Conservation (phyloP, 64 coral and sea anemone genomes). For the Dendronephthya gigantea region DNA sequence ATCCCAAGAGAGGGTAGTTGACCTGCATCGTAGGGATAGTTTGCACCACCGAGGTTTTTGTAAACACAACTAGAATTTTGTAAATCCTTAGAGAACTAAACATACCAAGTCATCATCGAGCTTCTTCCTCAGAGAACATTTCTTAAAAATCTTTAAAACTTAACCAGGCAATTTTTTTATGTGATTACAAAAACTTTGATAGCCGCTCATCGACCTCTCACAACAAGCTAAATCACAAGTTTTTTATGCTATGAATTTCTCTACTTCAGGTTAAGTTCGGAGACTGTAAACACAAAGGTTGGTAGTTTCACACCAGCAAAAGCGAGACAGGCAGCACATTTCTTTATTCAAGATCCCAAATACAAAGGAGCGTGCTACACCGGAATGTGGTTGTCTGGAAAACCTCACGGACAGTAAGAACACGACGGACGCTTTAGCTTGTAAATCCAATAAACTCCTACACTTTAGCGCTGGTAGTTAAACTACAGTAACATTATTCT, state of each 20-base stretch:
- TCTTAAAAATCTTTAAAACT: no score
- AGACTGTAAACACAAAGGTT: conserved; percentile 50
- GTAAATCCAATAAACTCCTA: no score
- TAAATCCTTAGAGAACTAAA: no score
- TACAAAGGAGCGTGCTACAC: conserved; percentile 59
- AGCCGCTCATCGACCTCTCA: no score
- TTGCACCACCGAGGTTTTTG: no score
- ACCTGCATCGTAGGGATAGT: no score
- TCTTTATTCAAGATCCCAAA: conserved; percentile 45
- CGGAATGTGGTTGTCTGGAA: conserved; percentile 89
- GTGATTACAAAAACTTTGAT: no score
- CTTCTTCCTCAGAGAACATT: no score
- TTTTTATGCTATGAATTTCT: background rate
- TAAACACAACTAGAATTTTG: no score
- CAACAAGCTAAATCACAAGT: no score
- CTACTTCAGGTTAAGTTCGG: conserved; percentile 50
- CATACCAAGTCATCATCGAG: no score
- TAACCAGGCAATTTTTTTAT: no score
- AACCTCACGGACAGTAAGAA: conserved; percentile 80
- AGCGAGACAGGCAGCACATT: conserved; percentile 72
- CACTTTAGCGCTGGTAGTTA: background rate
- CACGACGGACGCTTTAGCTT: background rate
- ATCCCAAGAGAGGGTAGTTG: background rate
- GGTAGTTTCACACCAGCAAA: conserved; percentile 68
- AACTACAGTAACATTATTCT: background rate